Evolutionary conservation across 2,888 invertebrate genomes (phyloP).

Genomic region (Drosophila limbata): DNA sequence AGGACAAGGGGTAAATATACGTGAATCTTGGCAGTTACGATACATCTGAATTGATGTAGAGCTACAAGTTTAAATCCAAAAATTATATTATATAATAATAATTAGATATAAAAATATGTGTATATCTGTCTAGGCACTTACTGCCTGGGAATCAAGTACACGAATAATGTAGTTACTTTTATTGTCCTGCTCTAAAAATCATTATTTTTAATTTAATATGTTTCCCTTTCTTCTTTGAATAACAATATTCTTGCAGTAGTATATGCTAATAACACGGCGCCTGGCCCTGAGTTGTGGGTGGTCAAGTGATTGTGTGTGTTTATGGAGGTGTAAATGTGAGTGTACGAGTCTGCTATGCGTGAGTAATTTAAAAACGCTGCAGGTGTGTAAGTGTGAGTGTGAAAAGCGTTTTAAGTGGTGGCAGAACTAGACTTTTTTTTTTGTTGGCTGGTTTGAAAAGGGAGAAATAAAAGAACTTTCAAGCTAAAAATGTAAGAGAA

Average conservation of each 20-base stretch:
- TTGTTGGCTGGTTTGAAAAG: conserved; percentile 4
- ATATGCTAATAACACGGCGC: conserved; percentile 64
- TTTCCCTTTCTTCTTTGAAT: conserved; percentile 12
- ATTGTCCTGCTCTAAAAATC: conserved; percentile 64
- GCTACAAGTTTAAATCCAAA: not conserved
- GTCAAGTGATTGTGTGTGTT: conserved; percentile 19
- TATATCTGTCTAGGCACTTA: conserved; percentile 29
- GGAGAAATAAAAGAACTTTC: conserved; percentile 48
- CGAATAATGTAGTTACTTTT: conserved; percentile 41
- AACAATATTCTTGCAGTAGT: conserved; percentile 61
- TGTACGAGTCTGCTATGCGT: conserved; percentile 23
- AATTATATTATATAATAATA: not conserved
- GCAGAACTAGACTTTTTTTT: conserved; percentile 32
- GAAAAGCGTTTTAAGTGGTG: conserved; percentile 64
- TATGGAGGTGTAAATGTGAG: conserved; percentile 2
- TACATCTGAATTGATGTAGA: not conserved
- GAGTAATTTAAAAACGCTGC: conserved; percentile 51
- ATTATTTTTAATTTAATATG: conserved; percentile 56
- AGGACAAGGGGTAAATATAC: not conserved
- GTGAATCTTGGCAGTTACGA: not conserved
- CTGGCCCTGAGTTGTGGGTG: conserved; percentile 16
- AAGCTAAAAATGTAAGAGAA: conserved; percentile 45
- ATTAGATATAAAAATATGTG: not conserved
- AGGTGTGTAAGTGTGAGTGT: conserved; percentile 61
- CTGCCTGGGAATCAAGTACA: conserved; percentile 9